phyloP scores from a whole-genome alignment of 2,797 vertebrate species.

The Ataeniobius toweri region DNA sequence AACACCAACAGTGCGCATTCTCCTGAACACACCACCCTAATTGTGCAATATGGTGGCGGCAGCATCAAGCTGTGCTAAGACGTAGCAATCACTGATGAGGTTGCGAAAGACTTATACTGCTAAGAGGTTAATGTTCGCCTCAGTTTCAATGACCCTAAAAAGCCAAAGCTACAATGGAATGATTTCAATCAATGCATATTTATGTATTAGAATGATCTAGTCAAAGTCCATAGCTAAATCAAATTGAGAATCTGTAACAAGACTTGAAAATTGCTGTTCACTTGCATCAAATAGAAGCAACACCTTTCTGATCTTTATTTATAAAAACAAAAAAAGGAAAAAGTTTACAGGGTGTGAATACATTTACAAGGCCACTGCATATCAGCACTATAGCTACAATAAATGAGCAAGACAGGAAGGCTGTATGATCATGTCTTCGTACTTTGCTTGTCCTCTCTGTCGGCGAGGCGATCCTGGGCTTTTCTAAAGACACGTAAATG shows the following conservation, averaged over 20 bases:
- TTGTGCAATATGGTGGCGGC: too few species aligned
- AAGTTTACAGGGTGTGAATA: not conserved
- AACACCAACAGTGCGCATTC: too few species aligned
- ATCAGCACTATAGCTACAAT: not conserved
- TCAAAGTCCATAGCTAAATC: not conserved
- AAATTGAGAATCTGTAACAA: not conserved
- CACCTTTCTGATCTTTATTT: not conserved
- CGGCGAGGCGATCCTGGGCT: conserved; percentile 92
- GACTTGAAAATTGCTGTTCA: not conserved
- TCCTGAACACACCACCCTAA: too few species aligned
- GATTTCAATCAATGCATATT: not conserved
- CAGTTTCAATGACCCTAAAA: not conserved
- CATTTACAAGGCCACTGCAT: not conserved
- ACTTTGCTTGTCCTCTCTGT: conserved; percentile 94
- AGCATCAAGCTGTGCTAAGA: not conserved
- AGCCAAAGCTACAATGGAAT: not conserved
- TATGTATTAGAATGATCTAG: not conserved
- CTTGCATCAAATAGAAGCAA: not conserved
- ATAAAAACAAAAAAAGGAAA: not conserved
- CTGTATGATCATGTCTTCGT: conserved; percentile 26
- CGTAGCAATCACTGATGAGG: not conserved
- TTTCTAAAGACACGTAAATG: conserved; percentile 98
- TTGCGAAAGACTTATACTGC: not conserved
- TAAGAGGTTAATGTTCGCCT: not conserved
- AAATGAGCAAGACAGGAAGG: not conserved